phyloP scores from a whole-genome alignment of 2,113 vertebrate species.

The Candoia aspera region DNA sequence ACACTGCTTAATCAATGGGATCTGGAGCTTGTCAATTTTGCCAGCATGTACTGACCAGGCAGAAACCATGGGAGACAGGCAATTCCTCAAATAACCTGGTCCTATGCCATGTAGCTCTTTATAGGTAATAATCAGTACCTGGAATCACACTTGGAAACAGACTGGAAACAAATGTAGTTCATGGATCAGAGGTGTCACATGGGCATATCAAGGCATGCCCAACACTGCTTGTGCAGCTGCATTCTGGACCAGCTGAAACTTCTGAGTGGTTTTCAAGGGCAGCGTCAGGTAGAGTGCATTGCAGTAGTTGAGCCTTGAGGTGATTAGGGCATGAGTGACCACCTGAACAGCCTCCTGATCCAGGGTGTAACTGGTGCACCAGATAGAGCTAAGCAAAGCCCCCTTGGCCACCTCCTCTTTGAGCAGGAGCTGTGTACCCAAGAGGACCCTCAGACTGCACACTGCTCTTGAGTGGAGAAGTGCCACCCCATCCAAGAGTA shows the following conservation, averaged over 20 bases:
- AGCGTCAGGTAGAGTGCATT: background rate
- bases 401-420: background rate
- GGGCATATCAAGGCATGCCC: background rate
- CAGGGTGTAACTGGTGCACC: background rate
- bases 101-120: background rate
- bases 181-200: background rate
- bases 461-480: too few relatives aligned
- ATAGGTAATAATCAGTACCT: background rate
- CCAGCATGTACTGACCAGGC: background rate
- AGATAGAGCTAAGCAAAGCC: background rate
- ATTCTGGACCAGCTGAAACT: background rate
- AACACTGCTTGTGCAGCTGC: background rate
- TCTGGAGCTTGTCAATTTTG: background rate
- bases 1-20: background rate
- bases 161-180: background rate
- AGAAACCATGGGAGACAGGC: background rate
- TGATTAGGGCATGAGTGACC: background rate
- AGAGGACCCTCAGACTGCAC: background rate
- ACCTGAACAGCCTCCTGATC: background rate
- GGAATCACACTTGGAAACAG: background rate
- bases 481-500: too few relatives aligned
- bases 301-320: background rate
- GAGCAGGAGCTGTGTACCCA: background rate
- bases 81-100: background rate
- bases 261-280: background rate